Conservation (phyloP, 2,888 invertebrate genomes). For the Drosophila incognita region DNA sequence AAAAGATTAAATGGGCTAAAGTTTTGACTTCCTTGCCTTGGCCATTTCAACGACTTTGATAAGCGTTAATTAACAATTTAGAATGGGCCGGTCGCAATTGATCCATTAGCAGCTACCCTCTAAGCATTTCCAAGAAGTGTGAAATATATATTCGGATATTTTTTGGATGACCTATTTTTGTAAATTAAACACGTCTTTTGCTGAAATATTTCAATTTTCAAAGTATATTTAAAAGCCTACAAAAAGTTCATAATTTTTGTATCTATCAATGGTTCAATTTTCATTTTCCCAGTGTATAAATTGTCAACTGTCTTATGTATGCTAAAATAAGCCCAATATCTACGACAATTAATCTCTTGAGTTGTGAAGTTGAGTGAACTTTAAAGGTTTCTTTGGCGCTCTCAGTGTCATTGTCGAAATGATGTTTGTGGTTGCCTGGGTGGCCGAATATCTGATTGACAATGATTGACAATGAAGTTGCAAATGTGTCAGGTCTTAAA, state of each 20-base stretch:
- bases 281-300: background rate
- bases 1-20: conserved; percentile 32
- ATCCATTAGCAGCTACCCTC: conserved; percentile 29
- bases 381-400: conserved; percentile 60
- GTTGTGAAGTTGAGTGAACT: conserved; percentile 68
- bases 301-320: background rate
- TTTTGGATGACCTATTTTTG: background rate
- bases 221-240: background rate
- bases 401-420: conserved; percentile 66
- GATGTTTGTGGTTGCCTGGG: conserved; percentile 51
- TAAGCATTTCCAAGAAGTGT: background rate
- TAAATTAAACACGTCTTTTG: background rate
- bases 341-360: conserved; percentile 53
- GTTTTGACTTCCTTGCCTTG: conserved; percentile 53
- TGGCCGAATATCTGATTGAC: conserved; percentile 66
- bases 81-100: background rate
- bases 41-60: conserved; percentile 54
- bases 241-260: background rate
- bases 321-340: conserved; percentile 2
- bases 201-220: background rate
- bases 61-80: conserved; percentile 37
- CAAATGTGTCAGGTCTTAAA: conserved; percentile 50
- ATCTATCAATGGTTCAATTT: background rate
- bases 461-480: conserved; percentile 73
- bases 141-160: background rate